Percentiles rank a stretch among this genome's conserved stretches.
Evolutionary conservation across 2,888 invertebrate genomes (phyloP).

Genomic region (Belgica antarctica): DNA sequence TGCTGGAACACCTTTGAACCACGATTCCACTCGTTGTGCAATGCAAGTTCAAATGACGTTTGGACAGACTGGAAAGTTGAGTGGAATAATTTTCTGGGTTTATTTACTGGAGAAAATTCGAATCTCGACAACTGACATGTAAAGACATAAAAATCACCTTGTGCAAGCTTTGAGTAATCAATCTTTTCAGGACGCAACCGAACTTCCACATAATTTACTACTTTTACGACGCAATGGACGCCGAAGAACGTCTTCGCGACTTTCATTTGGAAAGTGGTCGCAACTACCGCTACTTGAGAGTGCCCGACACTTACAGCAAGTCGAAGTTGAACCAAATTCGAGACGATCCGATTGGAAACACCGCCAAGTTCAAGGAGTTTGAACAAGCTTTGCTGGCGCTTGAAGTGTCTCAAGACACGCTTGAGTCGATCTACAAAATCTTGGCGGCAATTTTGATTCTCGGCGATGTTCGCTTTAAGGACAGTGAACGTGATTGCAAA

Average conservation of each 20-base stretch:
- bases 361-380: slow-evolving; percentile 63
- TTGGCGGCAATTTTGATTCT: slow-evolving; percentile 73
- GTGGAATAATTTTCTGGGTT: slow-evolving; percentile 82
- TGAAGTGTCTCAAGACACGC: slow-evolving; percentile 71
- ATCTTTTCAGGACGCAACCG: slow-evolving; percentile 68
- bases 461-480: slow-evolving; percentile 76
- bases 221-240: slow-evolving; percentile 79
- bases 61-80: slow-evolving; percentile 79
- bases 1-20: slow-evolving; percentile 80
- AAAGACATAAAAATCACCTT: too few relatives aligned
- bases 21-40: slow-evolving; percentile 80
- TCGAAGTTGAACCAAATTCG: slow-evolving; percentile 63
- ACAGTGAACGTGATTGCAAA: slow-evolving; percentile 59
- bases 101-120: slow-evolving; percentile 87
- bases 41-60: slow-evolving; percentile 80
- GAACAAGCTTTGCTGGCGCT: slow-evolving; percentile 63
- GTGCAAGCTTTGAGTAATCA: too few relatives aligned
- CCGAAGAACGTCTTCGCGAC: slow-evolving; percentile 64
- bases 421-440: slow-evolving; percentile 67
- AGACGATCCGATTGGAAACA: slow-evolving; percentile 66
- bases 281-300: slow-evolving; percentile 72
- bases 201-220: slow-evolving; percentile 90
- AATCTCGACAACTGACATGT: slow-evolving; percentile 76
- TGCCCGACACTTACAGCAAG: slow-evolving; percentile 59
- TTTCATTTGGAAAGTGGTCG: slow-evolving; percentile 68